These are phyloP conservation scores for Opisthocomus hoazin DNA, from an alignment of 2,113 vertebrate genomes.

Conservation along the genomic window DNA sequence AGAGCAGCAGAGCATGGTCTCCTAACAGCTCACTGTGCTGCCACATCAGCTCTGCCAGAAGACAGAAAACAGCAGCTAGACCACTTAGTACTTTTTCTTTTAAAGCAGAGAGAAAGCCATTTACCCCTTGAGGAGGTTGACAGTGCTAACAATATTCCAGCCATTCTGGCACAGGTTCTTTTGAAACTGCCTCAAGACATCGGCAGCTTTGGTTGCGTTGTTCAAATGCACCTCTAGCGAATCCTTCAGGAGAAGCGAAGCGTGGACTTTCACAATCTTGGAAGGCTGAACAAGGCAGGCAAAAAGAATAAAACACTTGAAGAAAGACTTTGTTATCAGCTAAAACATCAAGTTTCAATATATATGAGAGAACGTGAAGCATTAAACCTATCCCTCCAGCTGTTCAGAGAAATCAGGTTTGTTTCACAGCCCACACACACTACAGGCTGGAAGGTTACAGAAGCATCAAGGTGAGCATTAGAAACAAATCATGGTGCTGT, in stretches of 20 bases:
- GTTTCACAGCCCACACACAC: neutral
- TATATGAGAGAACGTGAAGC: neutral
- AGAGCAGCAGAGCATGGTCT: neutral
- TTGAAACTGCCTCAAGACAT: slow-evolving; percentile 80
- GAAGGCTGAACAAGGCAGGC: slow-evolving; percentile 58
- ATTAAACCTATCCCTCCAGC: neutral
- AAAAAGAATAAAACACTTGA: neutral
- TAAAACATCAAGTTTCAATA: neutral
- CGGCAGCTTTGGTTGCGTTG: slow-evolving; percentile 71
- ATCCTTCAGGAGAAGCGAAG: slow-evolving; percentile 69
- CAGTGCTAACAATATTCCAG: slow-evolving; percentile 66
- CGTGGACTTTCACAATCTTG: slow-evolving; percentile 79
- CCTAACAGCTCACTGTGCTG: neutral
- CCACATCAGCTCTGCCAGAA: neutral
- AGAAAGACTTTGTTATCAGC: too few species aligned
- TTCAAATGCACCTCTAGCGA: slow-evolving; percentile 78
- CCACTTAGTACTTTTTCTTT: neutral
- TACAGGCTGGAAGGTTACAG: neutral
- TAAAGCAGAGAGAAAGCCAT: neutral
- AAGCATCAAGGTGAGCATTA: neutral
- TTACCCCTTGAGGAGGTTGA: slow-evolving; percentile 71
- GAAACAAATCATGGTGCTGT: neutral
- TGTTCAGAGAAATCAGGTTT: neutral
- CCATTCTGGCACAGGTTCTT: slow-evolving; percentile 62
- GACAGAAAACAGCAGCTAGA: neutral